Conservation (phyloP, 2,888 invertebrate species). For the Netelia inedita region DNA sequence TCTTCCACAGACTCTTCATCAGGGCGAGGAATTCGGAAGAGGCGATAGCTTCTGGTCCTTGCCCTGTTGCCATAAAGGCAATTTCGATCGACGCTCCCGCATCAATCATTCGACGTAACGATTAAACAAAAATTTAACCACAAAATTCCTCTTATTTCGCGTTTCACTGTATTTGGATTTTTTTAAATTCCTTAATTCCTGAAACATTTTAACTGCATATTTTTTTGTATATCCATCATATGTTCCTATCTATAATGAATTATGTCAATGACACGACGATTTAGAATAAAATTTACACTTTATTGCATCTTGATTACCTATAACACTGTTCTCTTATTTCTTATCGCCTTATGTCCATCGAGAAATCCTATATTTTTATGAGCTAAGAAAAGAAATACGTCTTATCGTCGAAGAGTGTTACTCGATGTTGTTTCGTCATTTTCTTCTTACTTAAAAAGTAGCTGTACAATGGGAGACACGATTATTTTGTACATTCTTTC, state of each 20-base stretch:
- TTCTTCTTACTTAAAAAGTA: conserved; percentile 41
- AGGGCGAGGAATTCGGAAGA: conserved; percentile 94
- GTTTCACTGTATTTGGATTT: not conserved
- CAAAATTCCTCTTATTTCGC: not conserved
- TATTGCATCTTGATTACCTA: conserved; percentile 48
- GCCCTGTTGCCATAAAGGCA: conserved; percentile 84
- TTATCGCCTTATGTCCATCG: conserved; percentile 1
- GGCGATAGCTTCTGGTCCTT: conserved; percentile 93
- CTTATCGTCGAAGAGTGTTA: conserved; percentile 35
- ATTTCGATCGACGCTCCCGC: conserved; percentile 53
- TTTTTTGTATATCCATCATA: not conserved
- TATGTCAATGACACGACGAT: not conserved
- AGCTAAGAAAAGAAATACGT: conserved; percentile 15
- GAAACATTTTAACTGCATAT: no score
- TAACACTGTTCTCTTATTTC: not conserved
- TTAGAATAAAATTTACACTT: conserved; percentile 61
- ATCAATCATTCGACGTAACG: conserved; percentile 57
- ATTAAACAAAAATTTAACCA: not conserved
- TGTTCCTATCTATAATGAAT: conserved; percentile 18
- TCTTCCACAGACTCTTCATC: conserved; percentile 93
- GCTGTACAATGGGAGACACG: conserved; percentile 30
- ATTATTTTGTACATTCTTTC: conserved; percentile 8
- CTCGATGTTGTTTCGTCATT: not conserved
- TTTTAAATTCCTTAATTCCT: not conserved
- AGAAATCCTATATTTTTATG: conserved; percentile 5